phyloP scores from a whole-genome alignment of 1,140 invertebrate genomes.

The Diorhabda sublineata region DNA sequence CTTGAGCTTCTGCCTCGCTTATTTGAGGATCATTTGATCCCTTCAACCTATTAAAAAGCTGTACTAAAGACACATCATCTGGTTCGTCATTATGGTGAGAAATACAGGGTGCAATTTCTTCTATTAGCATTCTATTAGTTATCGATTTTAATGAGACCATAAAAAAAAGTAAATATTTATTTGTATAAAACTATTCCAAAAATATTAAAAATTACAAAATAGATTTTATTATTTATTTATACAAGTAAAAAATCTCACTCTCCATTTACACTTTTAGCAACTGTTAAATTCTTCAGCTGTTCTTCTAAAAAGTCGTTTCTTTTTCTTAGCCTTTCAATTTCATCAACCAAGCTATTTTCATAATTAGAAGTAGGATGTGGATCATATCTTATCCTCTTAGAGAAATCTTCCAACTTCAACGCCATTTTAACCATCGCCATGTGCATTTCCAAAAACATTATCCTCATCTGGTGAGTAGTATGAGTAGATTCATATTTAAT shows the following conservation, averaged over 20 bases:
- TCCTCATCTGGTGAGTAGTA: conserved; percentile 21
- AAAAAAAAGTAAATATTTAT: no score
- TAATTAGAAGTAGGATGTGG: conserved; percentile 11
- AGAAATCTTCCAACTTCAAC: conserved; percentile 30
- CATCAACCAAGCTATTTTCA: conserved; percentile 23
- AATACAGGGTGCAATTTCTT: no score
- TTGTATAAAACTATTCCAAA: no score
- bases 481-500: conserved; percentile 21
- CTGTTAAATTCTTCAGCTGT: conserved; percentile 10
- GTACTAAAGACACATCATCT: no score
- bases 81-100: no score
- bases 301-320: conserved; percentile 24
- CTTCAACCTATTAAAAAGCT: no score
- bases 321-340: conserved; percentile 25
- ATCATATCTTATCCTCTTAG: conserved; percentile 23
- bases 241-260: background rate
- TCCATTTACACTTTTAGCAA: background rate
- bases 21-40: no score
- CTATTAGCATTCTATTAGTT: no score
- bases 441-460: conserved; percentile 29
- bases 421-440: conserved; percentile 31
- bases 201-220: no score
- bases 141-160: no score
- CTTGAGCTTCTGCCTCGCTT: no score
- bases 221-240: no score